Evolutionary conservation across 2,888 invertebrate genomes (phyloP), one percentile per base, ranked within the genome.

Genomic region (Microctonus brassicae): DNA sequence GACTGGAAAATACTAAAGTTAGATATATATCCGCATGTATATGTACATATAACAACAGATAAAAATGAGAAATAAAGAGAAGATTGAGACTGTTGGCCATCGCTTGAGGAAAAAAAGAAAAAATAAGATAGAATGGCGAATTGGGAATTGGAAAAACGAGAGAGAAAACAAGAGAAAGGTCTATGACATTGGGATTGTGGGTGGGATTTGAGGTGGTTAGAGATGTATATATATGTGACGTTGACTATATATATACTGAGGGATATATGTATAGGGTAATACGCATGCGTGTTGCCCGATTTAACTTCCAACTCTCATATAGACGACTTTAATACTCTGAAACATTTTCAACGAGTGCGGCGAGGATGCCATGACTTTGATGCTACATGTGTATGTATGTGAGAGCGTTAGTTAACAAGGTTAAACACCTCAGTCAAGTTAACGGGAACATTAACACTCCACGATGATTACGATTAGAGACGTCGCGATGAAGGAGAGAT

Each of bases 381-480:
- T 33, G 34, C 58, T 57, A 24, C 33, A 34, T 70, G 17, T 53
- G 29, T 60, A 24, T 47, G 52, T 70, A 10, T 62, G 29, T 52
- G 67, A 29, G 55, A 53, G 75, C 77, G 79, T 70, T 78, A 83
- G 83, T 85, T 87, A 87, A 87, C 87, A 87, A 87, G 87, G 86
- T 86, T 87, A 87, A 87, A 87, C 85, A 87, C 86, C 86, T 86
- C 84, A 83, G 83, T 79, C 81, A 81, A 85, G 85, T 86, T 86
- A 87, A 87, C 87, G 86, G 86, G 83, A 85, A 86, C 84, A 84
- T 86, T 86, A 86, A 86, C 86, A 84, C 86, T 87, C 81, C 77
- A 81, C 83, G 85, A 83, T 85, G 84, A 86, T 86, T 85, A 84
- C 84, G 87, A 87, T 87, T 87, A 86, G 83, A 84, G 84, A 83